phyloP scores from a whole-genome alignment of 2,888 invertebrate species.

The Sinopyrophorus schimmeli region DNA sequence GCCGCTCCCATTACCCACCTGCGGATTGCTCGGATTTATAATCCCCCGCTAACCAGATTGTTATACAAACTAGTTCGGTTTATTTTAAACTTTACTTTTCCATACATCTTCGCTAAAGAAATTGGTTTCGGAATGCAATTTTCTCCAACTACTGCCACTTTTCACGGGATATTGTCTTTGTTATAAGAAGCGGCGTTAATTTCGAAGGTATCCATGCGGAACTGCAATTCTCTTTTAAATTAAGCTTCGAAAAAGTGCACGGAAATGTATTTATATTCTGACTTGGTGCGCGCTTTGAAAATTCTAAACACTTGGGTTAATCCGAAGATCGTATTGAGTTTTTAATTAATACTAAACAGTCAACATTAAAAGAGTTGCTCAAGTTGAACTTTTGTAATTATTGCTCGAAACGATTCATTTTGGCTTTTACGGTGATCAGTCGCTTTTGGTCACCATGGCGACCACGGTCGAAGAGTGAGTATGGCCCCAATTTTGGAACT shows the following conservation, averaged over 20 bases:
- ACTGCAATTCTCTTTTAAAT: neutral
- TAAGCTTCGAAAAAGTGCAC: neutral
- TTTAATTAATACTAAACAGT: too few species aligned
- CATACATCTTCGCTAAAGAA: slow-evolving; percentile 26
- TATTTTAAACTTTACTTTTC: slow-evolving; percentile 37
- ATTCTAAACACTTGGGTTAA: too few species aligned
- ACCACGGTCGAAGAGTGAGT: too few species aligned
- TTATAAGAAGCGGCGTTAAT: slow-evolving; percentile 7
- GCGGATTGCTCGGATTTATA: slow-evolving; percentile 49
- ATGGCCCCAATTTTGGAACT: too few species aligned
- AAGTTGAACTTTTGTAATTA: too few species aligned
- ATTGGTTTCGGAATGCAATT: slow-evolving; percentile 31
- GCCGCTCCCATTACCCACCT: slow-evolving; percentile 47
- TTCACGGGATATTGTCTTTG: slow-evolving; percentile 4
- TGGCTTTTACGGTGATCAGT: too few species aligned
- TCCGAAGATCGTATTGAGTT: too few species aligned
- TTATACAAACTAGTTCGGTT: slow-evolving; percentile 39
- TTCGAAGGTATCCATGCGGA: slow-evolving; percentile 5
- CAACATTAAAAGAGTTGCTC: too few species aligned
- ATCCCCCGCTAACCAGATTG: slow-evolving; percentile 44
- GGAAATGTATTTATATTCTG: neutral
- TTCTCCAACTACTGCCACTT: slow-evolving; percentile 20
- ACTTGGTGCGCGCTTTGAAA: too few species aligned
- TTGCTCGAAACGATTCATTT: too few species aligned
- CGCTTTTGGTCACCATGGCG: too few species aligned